A percentile compares a stretch with the other conserved stretches of the same genome.
These are phyloP conservation scores for Rhingia campestris DNA, from an alignment of 2,888 invertebrate genomes.

Conservation along the genomic window DNA sequence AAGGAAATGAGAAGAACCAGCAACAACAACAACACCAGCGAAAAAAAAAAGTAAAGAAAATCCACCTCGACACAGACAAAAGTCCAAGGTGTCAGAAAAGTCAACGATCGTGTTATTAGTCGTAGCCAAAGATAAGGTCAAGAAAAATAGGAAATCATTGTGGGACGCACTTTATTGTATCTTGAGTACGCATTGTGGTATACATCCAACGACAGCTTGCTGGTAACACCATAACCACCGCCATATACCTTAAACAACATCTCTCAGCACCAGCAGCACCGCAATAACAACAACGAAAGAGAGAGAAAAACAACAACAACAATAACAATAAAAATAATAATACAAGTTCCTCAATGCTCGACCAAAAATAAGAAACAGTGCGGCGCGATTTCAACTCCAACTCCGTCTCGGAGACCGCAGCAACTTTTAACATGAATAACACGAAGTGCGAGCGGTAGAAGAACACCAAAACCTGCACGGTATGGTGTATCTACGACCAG, in stretches of 20 bases:
- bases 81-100: constrained; percentile 75
- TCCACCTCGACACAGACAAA: constrained; percentile 40
- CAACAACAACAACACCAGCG: neutral
- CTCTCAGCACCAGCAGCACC: constrained; percentile 11
- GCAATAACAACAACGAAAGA: constrained; percentile 30
- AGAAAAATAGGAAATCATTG: constrained; percentile 75
- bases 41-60: constrained; percentile 24
- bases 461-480: constrained; percentile 48
- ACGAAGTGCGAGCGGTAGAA: constrained; percentile 54
- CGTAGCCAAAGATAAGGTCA: constrained; percentile 75
- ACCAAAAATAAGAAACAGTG: constrained; percentile 32
- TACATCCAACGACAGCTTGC: constrained; percentile 45
- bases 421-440: constrained; percentile 60
- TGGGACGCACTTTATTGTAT: constrained; percentile 75
- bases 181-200: constrained; percentile 67
- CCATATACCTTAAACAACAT: constrained; percentile 37
- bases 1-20: neutral
- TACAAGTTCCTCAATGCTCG: constrained; percentile 57
- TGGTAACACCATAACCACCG: constrained; percentile 47
- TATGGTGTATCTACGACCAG: neutral
- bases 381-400: constrained; percentile 11
- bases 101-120: constrained; percentile 76
- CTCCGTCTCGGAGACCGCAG: constrained; percentile 9
- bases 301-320: constrained; percentile 42
- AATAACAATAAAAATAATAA: constrained; percentile 74